Evolutionary conservation across 2,888 invertebrate genomes (phyloP).

Genomic region (Phymatocera aterrima): DNA sequence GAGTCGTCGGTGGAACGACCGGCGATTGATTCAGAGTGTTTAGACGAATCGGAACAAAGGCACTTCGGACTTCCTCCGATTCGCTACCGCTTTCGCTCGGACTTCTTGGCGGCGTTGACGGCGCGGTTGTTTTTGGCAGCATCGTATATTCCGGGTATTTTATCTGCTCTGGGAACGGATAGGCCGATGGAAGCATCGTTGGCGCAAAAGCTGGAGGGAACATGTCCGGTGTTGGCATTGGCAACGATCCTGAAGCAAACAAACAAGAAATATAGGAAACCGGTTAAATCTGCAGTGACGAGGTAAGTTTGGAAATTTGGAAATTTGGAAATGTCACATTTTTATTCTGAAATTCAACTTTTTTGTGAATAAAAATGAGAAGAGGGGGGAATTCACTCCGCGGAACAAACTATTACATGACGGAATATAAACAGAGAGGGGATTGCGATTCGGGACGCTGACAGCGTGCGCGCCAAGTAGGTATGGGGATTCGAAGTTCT

Average conservation of each 20-base stretch:
- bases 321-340: conserved; percentile 1
- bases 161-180: conserved; percentile 64
- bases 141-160: conserved; percentile 65
- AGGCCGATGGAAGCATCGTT: conserved; percentile 63
- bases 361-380: no score
- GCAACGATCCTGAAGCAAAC: conserved; percentile 64
- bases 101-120: conserved; percentile 65
- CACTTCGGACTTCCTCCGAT: conserved; percentile 70
- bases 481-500: conserved; percentile 6
- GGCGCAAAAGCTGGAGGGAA: conserved; percentile 66
- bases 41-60: conserved; percentile 69
- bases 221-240: conserved; percentile 65
- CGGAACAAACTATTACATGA: background rate
- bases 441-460: conserved; percentile 48
- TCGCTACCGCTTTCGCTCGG: conserved; percentile 70
- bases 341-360: background rate
- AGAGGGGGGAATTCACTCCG: background rate
- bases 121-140: conserved; percentile 44
- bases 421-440: conserved; percentile 39
- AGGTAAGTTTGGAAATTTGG: background rate
- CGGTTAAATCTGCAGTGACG: conserved; percentile 1
- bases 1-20: conserved; percentile 54
- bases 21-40: conserved; percentile 59
- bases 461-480: conserved; percentile 48
- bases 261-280: conserved; percentile 34